phyloP scores from a whole-genome alignment of 2,888 invertebrate genomes.

The Leucozona laternaria region DNA sequence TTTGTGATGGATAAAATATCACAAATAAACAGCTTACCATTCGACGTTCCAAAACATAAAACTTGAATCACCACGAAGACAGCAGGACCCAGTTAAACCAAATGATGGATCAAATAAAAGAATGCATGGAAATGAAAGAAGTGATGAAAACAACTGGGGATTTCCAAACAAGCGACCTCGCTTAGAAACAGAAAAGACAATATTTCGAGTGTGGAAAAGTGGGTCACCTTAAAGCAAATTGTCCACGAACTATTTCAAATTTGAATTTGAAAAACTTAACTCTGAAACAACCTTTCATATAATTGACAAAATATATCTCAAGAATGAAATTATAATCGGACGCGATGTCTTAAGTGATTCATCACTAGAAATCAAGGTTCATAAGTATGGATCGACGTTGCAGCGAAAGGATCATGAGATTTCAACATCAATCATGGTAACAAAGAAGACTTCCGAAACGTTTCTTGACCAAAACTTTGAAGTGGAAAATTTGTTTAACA shows the following conservation, averaged over 20 bases:
- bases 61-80: neutral
- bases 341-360: neutral
- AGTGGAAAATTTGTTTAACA: neutral
- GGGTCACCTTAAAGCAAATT: no score
- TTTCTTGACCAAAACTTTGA: neutral
- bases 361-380: slow-evolving; percentile 3
- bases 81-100: neutral
- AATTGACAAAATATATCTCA: neutral
- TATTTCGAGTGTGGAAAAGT: no score
- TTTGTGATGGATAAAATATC: no score
- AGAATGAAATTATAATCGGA: slow-evolving; percentile 4
- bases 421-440: neutral
- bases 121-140: no score
- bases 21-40: neutral
- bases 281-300: neutral
- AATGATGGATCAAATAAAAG: neutral
- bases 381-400: neutral
- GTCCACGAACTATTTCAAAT: neutral
- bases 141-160: no score
- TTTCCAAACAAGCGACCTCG: no score
- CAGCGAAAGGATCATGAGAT: neutral
- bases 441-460: neutral
- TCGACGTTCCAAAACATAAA: neutral
- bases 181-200: no score
- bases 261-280: slow-evolving; percentile 13